Evolutionary conservation across 1,140 invertebrate species (phyloP).

Genomic region (Cydia fagiglandana): DNA sequence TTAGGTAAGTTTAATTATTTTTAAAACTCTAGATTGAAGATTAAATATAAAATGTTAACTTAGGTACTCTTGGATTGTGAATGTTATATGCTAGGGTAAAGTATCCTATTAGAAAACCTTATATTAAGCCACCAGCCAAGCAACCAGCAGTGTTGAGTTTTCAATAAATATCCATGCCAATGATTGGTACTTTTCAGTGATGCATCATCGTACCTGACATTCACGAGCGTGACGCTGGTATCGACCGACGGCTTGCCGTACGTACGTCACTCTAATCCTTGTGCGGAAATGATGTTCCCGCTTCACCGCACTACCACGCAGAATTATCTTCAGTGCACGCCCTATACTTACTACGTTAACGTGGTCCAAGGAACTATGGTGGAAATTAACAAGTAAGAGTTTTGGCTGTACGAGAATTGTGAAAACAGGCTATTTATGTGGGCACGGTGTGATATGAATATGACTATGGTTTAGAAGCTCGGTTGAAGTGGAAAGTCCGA

Average conservation of each 20-base stretch:
- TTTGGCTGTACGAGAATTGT: not conserved
- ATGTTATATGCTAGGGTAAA: too few species aligned
- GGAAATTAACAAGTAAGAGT: constrained; percentile 77
- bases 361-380: constrained; percentile 78
- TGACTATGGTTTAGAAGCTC: too few species aligned
- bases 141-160: too few species aligned
- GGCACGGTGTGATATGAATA: too few species aligned
- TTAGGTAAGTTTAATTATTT: constrained; percentile 70
- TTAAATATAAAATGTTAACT: too few species aligned
- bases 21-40: too few species aligned
- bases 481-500: too few species aligned
- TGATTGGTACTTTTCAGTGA: constrained; percentile 48
- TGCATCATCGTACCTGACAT: constrained; percentile 67
- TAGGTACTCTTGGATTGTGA: too few species aligned
- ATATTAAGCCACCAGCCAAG: too few species aligned
- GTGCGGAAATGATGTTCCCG: constrained; percentile 74
- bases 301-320: constrained; percentile 72
- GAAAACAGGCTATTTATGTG: not conserved
- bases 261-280: constrained; percentile 53
- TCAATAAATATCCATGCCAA: too few species aligned
- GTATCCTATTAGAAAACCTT: too few species aligned
- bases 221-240: constrained; percentile 82
- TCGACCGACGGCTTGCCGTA: constrained; percentile 83
- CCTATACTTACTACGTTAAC: constrained; percentile 79
- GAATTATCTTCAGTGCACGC: constrained; percentile 75